A percentile compares a stretch with the other conserved stretches of the same genome.
phyloP scores from a whole-genome alignment of 2,797 vertebrate genomes.

The Notamacropus eugenii region DNA sequence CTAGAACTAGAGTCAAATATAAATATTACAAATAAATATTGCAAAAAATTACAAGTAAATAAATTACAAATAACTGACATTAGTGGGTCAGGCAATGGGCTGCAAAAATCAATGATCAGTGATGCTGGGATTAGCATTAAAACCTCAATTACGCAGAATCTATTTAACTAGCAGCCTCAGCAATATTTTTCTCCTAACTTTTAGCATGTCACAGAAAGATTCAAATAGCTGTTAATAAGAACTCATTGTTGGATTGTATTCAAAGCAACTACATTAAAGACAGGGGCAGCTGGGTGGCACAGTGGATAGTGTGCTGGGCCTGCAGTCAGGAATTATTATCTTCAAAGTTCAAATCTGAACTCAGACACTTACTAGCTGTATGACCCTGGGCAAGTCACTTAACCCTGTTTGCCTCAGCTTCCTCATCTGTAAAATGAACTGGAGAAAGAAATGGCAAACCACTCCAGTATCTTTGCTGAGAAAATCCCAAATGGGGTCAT shows the following conservation, averaged over 20 bases:
- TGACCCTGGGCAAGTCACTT: background rate
- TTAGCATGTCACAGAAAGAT: background rate
- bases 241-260: background rate
- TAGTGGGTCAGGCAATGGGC: background rate
- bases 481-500: background rate
- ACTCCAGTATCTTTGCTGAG: background rate
- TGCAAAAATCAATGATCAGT: background rate
- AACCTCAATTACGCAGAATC: background rate
- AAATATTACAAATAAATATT: constrained; percentile 22
- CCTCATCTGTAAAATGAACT: background rate
- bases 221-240: background rate
- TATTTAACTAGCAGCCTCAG: background rate
- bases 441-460: background rate
- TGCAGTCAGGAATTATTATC: background rate
- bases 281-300: background rate
- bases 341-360: background rate
- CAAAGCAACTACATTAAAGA: background rate
- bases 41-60: constrained; percentile 23
- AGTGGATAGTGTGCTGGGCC: background rate
- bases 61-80: background rate
- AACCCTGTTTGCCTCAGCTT: background rate
- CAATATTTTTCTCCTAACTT: background rate
- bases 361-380: background rate
- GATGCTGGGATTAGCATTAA: background rate
- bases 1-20: constrained; percentile 7